phyloP scores from a whole-genome alignment of 1,140 invertebrate genomes.

The Eriosoma lanigerum region DNA sequence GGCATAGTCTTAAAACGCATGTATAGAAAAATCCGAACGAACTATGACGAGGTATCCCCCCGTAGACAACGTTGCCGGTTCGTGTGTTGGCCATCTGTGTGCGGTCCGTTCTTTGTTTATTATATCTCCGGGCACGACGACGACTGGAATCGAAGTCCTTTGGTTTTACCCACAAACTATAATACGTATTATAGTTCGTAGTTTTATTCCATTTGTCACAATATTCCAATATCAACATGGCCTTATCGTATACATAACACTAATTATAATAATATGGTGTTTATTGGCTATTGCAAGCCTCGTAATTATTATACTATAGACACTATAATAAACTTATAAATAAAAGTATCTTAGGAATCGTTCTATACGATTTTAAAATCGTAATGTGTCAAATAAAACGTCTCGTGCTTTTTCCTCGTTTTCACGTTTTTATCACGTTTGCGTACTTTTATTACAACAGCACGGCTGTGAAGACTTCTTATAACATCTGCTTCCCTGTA shows the following conservation, averaged over 20 bases:
- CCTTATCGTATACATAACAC: too few relatives aligned
- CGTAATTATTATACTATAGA: too few relatives aligned
- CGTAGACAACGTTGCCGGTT: conserved; percentile 27
- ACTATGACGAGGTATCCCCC: neutral
- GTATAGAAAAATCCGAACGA: neutral
- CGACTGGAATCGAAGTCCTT: neutral
- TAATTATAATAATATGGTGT: too few relatives aligned
- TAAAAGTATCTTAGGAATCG: too few relatives aligned
- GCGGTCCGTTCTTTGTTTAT: conserved; percentile 47
- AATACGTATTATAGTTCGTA: too few relatives aligned
- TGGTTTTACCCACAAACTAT: neutral
- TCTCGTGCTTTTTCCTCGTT: neutral
- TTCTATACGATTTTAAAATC: too few relatives aligned
- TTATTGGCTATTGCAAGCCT: too few relatives aligned
- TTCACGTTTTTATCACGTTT: neutral
- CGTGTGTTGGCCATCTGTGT: conserved; percentile 42
- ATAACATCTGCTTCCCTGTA: neutral
- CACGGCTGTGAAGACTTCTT: neutral
- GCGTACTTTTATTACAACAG: neutral
- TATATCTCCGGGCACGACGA: conserved; percentile 8
- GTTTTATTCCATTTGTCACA: too few relatives aligned
- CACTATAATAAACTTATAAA: too few relatives aligned
- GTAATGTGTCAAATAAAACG: neutral
- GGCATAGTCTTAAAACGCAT: neutral
- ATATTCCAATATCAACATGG: too few relatives aligned